Evolutionary conservation across 2,888 invertebrate genomes (phyloP), one percentile per base, ranked within the genome.

Genomic region (Polyommatus icarus): DNA sequence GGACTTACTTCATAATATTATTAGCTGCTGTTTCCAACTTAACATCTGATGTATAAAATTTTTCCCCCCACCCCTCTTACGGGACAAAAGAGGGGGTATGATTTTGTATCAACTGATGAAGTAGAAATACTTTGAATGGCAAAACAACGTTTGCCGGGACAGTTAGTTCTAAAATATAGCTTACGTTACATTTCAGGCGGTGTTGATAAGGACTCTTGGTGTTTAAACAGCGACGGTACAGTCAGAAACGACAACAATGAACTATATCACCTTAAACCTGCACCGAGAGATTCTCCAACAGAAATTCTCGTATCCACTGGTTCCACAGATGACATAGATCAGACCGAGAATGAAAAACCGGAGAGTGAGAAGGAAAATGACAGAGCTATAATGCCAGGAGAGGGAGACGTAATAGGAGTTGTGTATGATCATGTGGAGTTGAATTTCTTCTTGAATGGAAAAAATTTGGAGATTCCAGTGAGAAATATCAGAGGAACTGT

Each of bases 351-450:
- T 80, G 89, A 90, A 59, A 88, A 89, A 59, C 84, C 87, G 36
- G 91, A 90, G 79, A 88, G 84, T 81, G 90, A 92, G 20, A 88
- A 83, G 40, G 79, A 59, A 1, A 83, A 81, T 59, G 82, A 83
- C 1, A 86, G 84, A 50, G 81, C 91, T 71, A 91, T 87, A 83
- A 95, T 96, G 86, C 96, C 97, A 3, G 97, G 97, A 85, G 99
- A 99, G 92, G 99, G 99, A 40, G 99, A 99, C 88, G 96, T 98
- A 78, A 95, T 99, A 84, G 99, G 99, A 36, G 95, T 99, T 57
- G 97, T 98, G 0, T 99, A 98, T 89, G 99, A 99, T 89, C 99
- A 99, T 89, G 97, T 99, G 79, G 98, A 99, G 86, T 92, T 99
- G 79, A 98, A 98, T 89, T 99, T 99, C 94, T 99, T 96, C 90